Conservation (phyloP, 2,113 vertebrate genomes). For the Calonectris borealis region DNA sequence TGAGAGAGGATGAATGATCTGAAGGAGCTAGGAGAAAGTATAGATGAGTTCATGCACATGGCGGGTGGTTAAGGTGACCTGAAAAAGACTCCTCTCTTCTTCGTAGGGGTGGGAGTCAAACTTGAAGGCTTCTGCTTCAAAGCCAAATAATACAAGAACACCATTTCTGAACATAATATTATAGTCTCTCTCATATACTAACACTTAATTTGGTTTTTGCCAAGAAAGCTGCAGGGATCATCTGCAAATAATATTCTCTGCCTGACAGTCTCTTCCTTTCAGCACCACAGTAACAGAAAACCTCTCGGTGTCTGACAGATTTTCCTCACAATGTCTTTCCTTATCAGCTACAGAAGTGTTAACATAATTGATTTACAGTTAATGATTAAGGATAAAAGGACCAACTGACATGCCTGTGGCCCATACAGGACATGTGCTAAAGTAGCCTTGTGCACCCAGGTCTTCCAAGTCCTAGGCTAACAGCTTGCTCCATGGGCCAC, state of each 20-base stretch:
- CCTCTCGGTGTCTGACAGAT: neutral
- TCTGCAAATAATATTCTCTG: neutral
- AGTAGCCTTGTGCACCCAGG: neutral
- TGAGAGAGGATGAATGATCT: neutral
- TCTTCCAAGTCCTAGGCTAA: neutral
- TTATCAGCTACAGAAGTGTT: neutral
- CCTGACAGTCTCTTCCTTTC: neutral
- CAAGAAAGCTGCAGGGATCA: neutral
- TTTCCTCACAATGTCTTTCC: neutral
- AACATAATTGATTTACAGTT: neutral
- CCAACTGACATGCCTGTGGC: neutral
- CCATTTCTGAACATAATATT: neutral
- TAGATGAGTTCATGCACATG: neutral
- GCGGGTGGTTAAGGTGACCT: neutral
- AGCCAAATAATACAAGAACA: neutral
- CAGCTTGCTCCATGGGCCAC: neutral
- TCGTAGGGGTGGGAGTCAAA: neutral
- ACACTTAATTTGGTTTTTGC: neutral
- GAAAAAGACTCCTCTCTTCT: neutral
- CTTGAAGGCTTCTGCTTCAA: constrained; percentile 29
- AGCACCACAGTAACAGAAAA: neutral
- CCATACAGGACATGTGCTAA: neutral
- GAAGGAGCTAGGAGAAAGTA: neutral
- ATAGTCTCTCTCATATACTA: neutral
- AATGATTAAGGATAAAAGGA: neutral